Base-by-base conservation (phyloP, 1,140 invertebrate genomes). In the Ooceraea biroi region DNA sequence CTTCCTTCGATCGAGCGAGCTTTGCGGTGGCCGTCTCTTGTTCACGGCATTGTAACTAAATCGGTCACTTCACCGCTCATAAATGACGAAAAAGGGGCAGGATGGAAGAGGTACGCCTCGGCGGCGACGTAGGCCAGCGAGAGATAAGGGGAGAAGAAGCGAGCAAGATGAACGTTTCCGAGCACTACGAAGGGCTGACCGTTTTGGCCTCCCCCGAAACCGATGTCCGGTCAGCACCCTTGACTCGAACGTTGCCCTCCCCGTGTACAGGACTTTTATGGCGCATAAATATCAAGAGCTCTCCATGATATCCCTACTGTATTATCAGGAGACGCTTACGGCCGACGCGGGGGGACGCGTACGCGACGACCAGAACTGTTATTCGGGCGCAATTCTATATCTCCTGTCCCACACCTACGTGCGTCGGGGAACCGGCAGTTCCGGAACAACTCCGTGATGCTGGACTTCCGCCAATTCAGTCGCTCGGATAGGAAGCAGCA, bases 251-350 rank as follows among this genome's bases (percentile, higher is more conserved):
- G 66, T 88, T 90, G 90, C 87, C 87, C 90, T 91, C 77, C 90
- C 88, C 85, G 89, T 91, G 89, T 88, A 92, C 89, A 89, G 88
- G 90, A 93, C 93, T 93, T 94, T 94, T 94, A 94, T 94, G 90
- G 91, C 89, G 91, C 93, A 94, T 94, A 94, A 94, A 94, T 94
- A 94, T 94, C 93, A 91, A 93, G 92, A 92, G 90, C 93, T 93
- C 92, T 92, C 91, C 90, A 89, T 90, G 92, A 93, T 92, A 92
- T 89, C 91, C 91, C 88, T 90, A 90, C 90, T 93, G 91, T 91
- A 94, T 94, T 94, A 94, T 93, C 92, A 90, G 91, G 65, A 91
- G 91, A 93, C 92, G 89, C 88, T 93, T 88, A 90, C 86, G 12
- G 85, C 27, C 63, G 63, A n/a, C 36, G 30, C 11, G 50, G n/a